Evolutionary conservation across 2,797 vertebrate genomes (phyloP), one percentile per base, ranked within the genome.

Genomic region (Numenius phaeopus): DNA sequence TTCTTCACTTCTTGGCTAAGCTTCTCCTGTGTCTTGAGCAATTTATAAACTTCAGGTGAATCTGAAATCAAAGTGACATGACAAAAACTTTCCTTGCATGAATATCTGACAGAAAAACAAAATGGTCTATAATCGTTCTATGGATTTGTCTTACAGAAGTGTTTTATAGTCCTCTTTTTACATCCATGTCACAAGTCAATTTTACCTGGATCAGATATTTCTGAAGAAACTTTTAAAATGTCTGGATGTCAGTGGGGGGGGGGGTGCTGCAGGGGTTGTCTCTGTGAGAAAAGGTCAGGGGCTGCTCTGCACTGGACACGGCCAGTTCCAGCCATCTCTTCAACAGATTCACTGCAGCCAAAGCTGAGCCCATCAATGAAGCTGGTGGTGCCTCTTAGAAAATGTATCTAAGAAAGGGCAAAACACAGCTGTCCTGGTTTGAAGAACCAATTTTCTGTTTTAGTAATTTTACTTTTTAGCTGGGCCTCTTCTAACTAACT

Each of bases 21-120:
- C 17, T 91, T 92, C 70, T 91, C 39, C 72, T 76, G 14, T 40
- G 24, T n/a, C 76, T 82, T 80, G 57, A 96, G 82, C 88, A 83
- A 78, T 94, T 94, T 95, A 94, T 95, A 96, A 95, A 95, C 66
- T 94, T 90, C 72, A 93, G 62, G 40, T 93, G 92, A 97, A 96
- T 93, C 90, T 93, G 83, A 82, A 71, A 73, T 44, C 57, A 91
- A 89, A 96, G 76, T 69, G 30, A 96, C 95, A 97, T 95, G 67
- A 93, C 92, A 95, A 94, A 96, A 97, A 94, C 75, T 94, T 87
- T 58, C 75, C 67, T 94, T 87, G 58, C n/a, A 54, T 49, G 50
- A 46, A 22, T n/a, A 23, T 64, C 46, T 55, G 50, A 82, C 49
- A 86, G 40, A 64, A 87, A 90, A 87, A 67, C 29, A 92, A 83